phyloP scores from a whole-genome alignment of 23 tunicate species.

The Trididemnum nubilum region DNA sequence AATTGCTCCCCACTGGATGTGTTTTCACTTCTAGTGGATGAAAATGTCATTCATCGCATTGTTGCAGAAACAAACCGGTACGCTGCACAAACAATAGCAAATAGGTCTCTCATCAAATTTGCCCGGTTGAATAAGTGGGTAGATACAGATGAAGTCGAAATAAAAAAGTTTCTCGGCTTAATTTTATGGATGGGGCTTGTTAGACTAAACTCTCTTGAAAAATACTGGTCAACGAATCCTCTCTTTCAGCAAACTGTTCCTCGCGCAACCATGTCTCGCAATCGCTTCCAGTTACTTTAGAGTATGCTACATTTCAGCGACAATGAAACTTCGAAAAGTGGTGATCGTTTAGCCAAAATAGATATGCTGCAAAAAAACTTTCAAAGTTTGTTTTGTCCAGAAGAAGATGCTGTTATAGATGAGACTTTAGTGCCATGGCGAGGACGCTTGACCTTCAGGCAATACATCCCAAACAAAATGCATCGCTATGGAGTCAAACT shows the following conservation, averaged over 20 bases:
- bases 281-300: slow-evolving; percentile 28
- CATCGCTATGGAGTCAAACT: slow-evolving; percentile 35
- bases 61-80: too few species aligned
- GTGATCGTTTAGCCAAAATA: slow-evolving; percentile 23
- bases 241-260: slow-evolving; percentile 12
- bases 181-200: slow-evolving; percentile 40
- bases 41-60: too few species aligned
- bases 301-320: slow-evolving; percentile 24
- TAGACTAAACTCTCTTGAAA: slow-evolving; percentile 9
- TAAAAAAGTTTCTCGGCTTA: slow-evolving; percentile 24
- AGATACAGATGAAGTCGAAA: slow-evolving; percentile 28
- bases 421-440: slow-evolving; percentile 45
- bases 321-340: slow-evolving; percentile 12
- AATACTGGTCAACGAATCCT: slow-evolving; percentile 32
- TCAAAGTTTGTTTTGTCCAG: slow-evolving; percentile 27
- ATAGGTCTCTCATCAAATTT: background rate
- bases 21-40: too few species aligned
- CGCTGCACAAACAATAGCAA: slow-evolving; percentile 27
- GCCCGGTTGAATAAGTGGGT: slow-evolving; percentile 27
- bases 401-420: slow-evolving; percentile 33
- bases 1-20: too few species aligned
- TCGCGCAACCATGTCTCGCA: slow-evolving; percentile 20
- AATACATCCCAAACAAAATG: slow-evolving; percentile 33
- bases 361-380: slow-evolving; percentile 29
- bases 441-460: slow-evolving; percentile 32